Evolutionary conservation across 2,888 invertebrate species (phyloP), one percentile per base, ranked within the genome.

Genomic region (Drosophila monieri): DNA sequence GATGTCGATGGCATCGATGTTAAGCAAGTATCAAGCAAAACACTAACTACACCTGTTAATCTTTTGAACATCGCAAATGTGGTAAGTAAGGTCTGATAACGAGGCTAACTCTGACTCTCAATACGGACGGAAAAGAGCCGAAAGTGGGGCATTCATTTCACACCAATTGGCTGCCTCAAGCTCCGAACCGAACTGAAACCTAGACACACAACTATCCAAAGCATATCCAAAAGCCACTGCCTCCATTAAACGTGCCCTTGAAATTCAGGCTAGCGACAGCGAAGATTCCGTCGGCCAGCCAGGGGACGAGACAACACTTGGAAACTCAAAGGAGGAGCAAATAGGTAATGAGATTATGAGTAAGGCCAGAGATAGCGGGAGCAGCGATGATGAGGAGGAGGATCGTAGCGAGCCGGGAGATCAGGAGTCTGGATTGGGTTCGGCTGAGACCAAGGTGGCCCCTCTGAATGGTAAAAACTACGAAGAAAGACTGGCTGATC

Each of bases 331-430:
- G 39, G 83, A 84, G 47, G 67, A 67, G 41, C 66, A 65, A 57
- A 69, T 78, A 57, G 89, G 87, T 37, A 89, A 89, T 25, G 90
- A 89, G 62, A 88, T 77, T 39, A 71, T 84, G 39, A 69, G 71
- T 78, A 86, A 73, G 27, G 44, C 55, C 92, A 23, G 9, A 52
- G 49, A 53, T 49, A 55, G 15, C 48, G 58, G 37, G 57, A 57
- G 67, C 27, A 66, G 67, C 3, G 79, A 76, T 15, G 72, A 73
- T 68, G 94, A 94, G 85, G 94, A 95, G 86, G 92, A 27, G 2
- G 92, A 35, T 3, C 32, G 53, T 9, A 39, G 44, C 3, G 61
- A 65, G 10, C 32, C 47, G 4, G 47, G 52, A 2, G n/a, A 23
- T n/a, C 27, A 21, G 5, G 47, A 59, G 30, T 37, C 15, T 23